Evolutionary conservation across 2,797 vertebrate species (phyloP), one percentile per base, ranked within the genome.

Genomic region (Acridotheres tristis): DNA sequence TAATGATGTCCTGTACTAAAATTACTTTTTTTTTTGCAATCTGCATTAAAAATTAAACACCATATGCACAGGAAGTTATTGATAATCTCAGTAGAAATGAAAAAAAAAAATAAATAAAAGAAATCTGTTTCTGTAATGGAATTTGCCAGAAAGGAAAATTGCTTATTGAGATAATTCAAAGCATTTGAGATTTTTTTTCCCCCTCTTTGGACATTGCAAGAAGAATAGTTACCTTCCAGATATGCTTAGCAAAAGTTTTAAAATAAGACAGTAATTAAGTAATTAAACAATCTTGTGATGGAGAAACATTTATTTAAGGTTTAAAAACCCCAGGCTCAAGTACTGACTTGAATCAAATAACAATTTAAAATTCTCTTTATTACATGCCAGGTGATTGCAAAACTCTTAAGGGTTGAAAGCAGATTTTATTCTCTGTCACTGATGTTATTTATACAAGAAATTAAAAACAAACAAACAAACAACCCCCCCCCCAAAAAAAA

Each of bases 401-500:
- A 67, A 21, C 25, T 45, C 22, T 65, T 53, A 22, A 10, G 19
- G 50, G 9, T 55, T 43, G 9, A 59, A 43, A 59, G 15, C 7
- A 26, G 3, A 7, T 87, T 84, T 84, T 78, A 29, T 78, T 84
- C 12, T 79, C 45, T 63, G 27, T 27, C 36, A 38, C 4, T 50
- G n/a, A 43, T 50, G 18, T 29, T 86, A 54, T 76, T 86, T 74
- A 63, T 51, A 22, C 7, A 91, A 40, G 21, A 62, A 58, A 26
- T 50, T 42, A 4, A 75, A 57, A 68, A 42, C 20, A 79, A 72
- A 42, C 25, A 55, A 66, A 34, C 16, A 68, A 54, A 11, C 34
- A 7, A 1, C 1, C 5, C 7, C 18, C 9, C 2, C 38, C 38
- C 36, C 36, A 36, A 36, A 36, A 36, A 36, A 7, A 16, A 40